A percentile compares a stretch with the other conserved stretches of the same genome.
These are phyloP conservation scores for Ricordea florida DNA, from an alignment of 92 coral and sea anemone species.

Conservation along the genomic window DNA sequence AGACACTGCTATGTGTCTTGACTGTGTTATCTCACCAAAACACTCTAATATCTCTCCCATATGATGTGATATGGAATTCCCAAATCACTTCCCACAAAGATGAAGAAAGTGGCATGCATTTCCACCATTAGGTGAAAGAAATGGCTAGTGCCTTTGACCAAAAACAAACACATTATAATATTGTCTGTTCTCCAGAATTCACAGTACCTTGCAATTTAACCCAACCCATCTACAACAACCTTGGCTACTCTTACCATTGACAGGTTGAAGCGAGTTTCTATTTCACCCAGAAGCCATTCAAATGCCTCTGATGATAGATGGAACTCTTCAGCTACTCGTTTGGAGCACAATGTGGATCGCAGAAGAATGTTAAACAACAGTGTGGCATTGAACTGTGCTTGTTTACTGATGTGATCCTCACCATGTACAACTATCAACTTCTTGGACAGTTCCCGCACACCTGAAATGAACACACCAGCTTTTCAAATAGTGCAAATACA, in stretches of 20 bases:
- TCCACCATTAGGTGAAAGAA: no score
- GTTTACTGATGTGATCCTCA: slow-evolving; percentile 97
- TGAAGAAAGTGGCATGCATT: no score
- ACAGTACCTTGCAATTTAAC: not conserved
- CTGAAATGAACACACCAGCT: no score
- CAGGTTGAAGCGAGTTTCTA: slow-evolving; percentile 94
- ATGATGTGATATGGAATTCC: no score
- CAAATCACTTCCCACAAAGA: no score
- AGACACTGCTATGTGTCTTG: no score
- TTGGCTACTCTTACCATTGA: slow-evolving; percentile 79
- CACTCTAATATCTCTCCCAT: no score
- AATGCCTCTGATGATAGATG: slow-evolving; percentile 96
- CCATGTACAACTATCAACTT: slow-evolving; percentile 90
- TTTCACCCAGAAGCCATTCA: slow-evolving; percentile 98
- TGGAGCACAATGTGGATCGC: slow-evolving; percentile 93
- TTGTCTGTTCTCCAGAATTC: no score
- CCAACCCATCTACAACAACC: not conserved
- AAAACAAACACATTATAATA: no score
- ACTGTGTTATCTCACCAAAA: no score
- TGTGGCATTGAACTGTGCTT: slow-evolving; percentile 98
- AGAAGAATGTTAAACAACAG: slow-evolving; percentile 90
- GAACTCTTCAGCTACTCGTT: slow-evolving; percentile 92
- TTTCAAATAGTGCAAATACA: no score
- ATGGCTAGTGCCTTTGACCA: no score
- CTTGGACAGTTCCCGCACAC: slow-evolving; percentile 93